A percentile compares a stretch with the other conserved stretches of the same genome.
phyloP scores from a whole-genome alignment of 2,113 vertebrate genomes.

The Crotophaga sulcirostris region DNA sequence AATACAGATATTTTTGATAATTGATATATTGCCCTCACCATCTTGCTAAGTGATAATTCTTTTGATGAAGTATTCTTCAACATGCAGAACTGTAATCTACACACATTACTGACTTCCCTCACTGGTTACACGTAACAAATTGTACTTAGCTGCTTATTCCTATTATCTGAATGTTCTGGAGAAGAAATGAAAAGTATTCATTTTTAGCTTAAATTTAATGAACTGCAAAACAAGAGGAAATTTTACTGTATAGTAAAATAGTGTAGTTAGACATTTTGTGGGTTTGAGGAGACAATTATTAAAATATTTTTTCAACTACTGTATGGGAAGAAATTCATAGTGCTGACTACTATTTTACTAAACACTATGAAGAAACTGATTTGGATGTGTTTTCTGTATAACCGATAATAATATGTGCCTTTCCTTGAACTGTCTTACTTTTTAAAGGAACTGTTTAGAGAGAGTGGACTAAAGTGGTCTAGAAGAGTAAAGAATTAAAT shows the following conservation, averaged over 20 bases:
- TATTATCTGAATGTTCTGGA: neutral
- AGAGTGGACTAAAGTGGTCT: neutral
- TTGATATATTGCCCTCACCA: neutral
- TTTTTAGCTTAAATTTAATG: neutral
- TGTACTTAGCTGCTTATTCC: neutral
- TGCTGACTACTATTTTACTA: neutral
- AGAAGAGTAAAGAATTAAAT: neutral
- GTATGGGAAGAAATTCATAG: neutral
- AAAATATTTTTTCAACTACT: neutral
- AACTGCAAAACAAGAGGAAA: neutral
- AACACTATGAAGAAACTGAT: neutral
- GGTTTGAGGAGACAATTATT: neutral
- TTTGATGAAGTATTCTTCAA: slow-evolving; percentile 14
- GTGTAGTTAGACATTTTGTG: neutral
- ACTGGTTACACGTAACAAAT: neutral
- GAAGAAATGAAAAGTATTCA: neutral
- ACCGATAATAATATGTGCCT: neutral
- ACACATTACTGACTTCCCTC: neutral
- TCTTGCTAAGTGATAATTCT: slow-evolving; percentile 3
- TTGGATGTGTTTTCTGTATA: neutral
- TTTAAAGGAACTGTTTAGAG: neutral
- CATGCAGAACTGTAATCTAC: neutral
- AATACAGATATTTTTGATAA: slow-evolving; percentile 56
- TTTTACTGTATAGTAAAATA: neutral
- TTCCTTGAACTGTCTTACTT: neutral